Evolutionary conservation across 2,888 invertebrate species (phyloP).

Genomic region (Sphaerophoria rueppellii): DNA sequence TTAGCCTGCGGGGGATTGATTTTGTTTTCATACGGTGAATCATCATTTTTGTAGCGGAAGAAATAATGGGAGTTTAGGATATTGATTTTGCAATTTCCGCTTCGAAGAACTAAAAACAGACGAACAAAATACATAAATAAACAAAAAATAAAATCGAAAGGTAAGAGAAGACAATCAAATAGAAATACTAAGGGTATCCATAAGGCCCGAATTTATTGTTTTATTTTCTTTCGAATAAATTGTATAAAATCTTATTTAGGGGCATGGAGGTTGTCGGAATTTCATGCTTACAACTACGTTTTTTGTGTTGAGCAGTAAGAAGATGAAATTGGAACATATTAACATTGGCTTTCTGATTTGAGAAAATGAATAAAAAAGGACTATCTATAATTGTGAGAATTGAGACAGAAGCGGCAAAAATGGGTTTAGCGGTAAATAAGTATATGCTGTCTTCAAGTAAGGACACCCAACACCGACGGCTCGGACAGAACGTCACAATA

Average conservation of each 20-base stretch:
- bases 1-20: constrained; percentile 15
- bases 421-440: too few species aligned
- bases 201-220: constrained; percentile 47
- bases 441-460: too few species aligned
- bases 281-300: neutral
- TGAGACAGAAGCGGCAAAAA: too few species aligned
- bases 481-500: too few species aligned
- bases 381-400: too few species aligned
- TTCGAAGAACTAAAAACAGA: constrained; percentile 12
- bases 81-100: constrained; percentile 70
- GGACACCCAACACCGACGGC: too few species aligned
- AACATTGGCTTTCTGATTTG: constrained; percentile 31
- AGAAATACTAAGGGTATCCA: constrained; percentile 26
- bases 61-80: constrained; percentile 52
- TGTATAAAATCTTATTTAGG: neutral
- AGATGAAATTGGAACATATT: constrained; percentile 1
- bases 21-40: constrained; percentile 51
- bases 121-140: neutral
- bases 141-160: constrained; percentile 9
- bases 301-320: too few species aligned
- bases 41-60: constrained; percentile 52
- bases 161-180: constrained; percentile 11
- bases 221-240: constrained; percentile 34
- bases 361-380: too few species aligned
- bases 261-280: constrained; percentile 11